phyloP scores from a whole-genome alignment of 2,888 invertebrate species.

The Himalopsyche anomala region DNA sequence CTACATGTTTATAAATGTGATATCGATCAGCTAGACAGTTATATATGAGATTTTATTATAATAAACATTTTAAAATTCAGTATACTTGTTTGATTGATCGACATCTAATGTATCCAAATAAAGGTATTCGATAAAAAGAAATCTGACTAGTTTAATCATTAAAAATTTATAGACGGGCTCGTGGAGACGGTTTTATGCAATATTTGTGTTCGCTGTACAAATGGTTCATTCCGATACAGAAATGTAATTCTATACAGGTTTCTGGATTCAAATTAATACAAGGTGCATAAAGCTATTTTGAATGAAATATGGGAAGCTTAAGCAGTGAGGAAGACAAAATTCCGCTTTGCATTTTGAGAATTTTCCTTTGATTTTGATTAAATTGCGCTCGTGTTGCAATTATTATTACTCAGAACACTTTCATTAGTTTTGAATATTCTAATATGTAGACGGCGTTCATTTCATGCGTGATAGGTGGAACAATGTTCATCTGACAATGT shows the following conservation, averaged over 20 bases:
- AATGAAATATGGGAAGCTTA: background rate
- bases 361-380: conserved; percentile 17
- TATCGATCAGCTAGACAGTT: no score
- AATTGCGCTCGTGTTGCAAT: background rate
- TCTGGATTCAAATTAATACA: conserved; percentile 14
- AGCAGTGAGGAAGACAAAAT: conserved; percentile 12
- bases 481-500: background rate
- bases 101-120: no score
- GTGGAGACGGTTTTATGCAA: background rate
- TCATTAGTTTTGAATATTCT: conserved; percentile 6
- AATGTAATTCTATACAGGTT: background rate
- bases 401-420: background rate
- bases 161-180: background rate
- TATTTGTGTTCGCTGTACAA: background rate
- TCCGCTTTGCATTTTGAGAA: conserved; percentile 7
- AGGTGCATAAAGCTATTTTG: background rate
- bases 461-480: background rate
- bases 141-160: no score
- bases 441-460: background rate
- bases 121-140: no score
- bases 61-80: no score
- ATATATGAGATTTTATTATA: no score
- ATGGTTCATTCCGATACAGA: background rate
- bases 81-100: no score
- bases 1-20: no score